phyloP scores from a whole-genome alignment of 1,140 invertebrate species.

The Camponotus vicinus region DNA sequence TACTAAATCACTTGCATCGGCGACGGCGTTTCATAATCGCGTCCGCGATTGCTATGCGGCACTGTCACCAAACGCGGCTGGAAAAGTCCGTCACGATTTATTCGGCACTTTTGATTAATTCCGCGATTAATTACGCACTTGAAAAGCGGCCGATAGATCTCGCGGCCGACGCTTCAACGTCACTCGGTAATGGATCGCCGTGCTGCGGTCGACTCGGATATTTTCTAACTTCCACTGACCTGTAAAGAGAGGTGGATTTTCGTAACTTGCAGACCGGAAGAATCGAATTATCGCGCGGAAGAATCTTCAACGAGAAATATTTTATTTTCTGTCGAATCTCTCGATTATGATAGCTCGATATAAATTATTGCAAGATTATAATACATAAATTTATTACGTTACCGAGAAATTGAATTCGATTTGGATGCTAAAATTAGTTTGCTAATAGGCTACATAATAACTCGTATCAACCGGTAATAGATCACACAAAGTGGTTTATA shows the following conservation, averaged over 20 bases:
- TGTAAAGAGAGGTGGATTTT: constrained; percentile 56
- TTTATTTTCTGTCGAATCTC: neutral
- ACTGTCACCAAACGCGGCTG: constrained; percentile 50
- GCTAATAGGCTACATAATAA: neutral
- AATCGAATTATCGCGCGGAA: constrained; percentile 48
- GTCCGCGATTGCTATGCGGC: neutral
- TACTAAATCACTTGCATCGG: constrained; percentile 49
- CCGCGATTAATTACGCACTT: constrained; percentile 70
- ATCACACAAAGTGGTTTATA: neutral
- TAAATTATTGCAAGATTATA: constrained; percentile 25
- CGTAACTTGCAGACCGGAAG: constrained; percentile 13
- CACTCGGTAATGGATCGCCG: constrained; percentile 60
- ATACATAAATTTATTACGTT: neutral
- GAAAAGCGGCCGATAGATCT: neutral
- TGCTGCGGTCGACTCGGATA: constrained; percentile 22
- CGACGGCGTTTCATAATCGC: constrained; percentile 65
- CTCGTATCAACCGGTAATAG: neutral
- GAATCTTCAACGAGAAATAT: constrained; percentile 5
- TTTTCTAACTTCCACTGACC: constrained; percentile 51
- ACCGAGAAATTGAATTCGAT: neutral
- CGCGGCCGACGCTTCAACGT: constrained; percentile 25
- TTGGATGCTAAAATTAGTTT: constrained; percentile 1
- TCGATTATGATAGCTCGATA: neutral
- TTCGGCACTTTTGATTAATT: constrained; percentile 68
- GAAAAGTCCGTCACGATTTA: constrained; percentile 69